These are phyloP conservation scores for Lytechinus variegatus DNA, from an alignment of 35 echinoderm and acorn worm genomes.

Conservation along the genomic window DNA sequence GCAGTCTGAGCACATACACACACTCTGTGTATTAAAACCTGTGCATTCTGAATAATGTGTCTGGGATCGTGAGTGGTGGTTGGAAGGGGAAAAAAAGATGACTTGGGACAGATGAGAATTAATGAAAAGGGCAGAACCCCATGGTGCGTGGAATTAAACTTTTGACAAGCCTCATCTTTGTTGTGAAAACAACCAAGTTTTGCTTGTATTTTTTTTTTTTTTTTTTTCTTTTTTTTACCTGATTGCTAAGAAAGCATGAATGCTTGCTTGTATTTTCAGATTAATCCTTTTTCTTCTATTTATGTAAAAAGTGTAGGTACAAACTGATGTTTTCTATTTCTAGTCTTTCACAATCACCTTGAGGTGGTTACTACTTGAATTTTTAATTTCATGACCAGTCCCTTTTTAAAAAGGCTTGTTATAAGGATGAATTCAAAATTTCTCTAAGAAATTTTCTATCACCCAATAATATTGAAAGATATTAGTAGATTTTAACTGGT, in stretches of 20 bases:
- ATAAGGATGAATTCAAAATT: no score
- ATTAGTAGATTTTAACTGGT: no score
- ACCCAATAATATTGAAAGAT: no score
- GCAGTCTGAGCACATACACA: neutral
- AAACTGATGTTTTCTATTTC: no score
- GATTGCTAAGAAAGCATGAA: no score
- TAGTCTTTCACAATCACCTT: no score
- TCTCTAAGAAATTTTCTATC: no score
- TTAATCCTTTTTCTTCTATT: no score
- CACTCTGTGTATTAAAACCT: neutral
- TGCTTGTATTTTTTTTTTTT: neutral
- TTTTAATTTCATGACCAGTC: no score
- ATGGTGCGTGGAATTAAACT: constrained; percentile 25
- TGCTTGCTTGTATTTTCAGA: neutral
- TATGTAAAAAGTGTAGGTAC: no score
- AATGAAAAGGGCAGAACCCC: constrained; percentile 15
- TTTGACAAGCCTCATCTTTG: neutral
- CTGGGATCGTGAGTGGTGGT: neutral
- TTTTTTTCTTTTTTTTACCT: neutral
- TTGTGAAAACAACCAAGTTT: neutral
- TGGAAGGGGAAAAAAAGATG: neutral
- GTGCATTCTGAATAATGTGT: neutral
- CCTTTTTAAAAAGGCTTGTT: no score
- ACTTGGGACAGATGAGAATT: neutral
- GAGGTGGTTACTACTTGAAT: no score